Evolutionary conservation across 2,113 vertebrate species (phyloP), one percentile per base, ranked within the genome.

Genomic region (Oxygymnocypris stewartii): DNA sequence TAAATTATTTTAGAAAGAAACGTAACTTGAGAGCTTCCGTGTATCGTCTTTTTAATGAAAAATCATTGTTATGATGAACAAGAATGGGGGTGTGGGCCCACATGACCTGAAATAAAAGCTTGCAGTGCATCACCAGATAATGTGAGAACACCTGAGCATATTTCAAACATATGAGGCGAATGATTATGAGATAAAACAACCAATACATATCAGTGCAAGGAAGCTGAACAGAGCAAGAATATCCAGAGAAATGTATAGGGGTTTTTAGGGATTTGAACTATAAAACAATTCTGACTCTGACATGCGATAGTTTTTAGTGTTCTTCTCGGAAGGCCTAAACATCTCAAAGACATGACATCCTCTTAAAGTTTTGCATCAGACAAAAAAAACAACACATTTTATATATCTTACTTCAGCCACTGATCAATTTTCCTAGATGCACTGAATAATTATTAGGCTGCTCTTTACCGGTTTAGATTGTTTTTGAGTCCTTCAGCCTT

Each of bases 401-500:
- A 35, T 51, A 63, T n/a, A n/a, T 37, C 18, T 49, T 73, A 73
- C 47, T 84, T 18, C 20, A 74, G 31, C 51, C 49, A 10, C 82
- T 84, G 4, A 42, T 84, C 23, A 74, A 71, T 74, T 77, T 65
- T 83, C n/a, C n/a, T n/a, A n/a, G 16, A n/a, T 59, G 6, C 57
- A 77, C 74, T 7, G 20, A 35, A 54, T 67, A 71, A 51, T 77
- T 87, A 83, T 87, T 82, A 81, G 80, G 14, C 80, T 84, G 16
- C 84, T 84, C 51, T 84, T 85, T 84, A 82, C 31, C 28, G 23
- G n/a, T 79, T 84, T 84, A 57, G 69, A 84, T 84, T 74, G 82
- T 84, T 84, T 69, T 83, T 42, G 75, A 85, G 73, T 69, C 35
- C 59, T 87, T 67, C 80, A 87, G 81, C 75, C 69, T 86, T 89